A percentile compares a stretch with the other conserved stretches of the same genome.
phyloP scores from a whole-genome alignment of 92 coral and sea anemone species.

The Actinostola sp. region DNA sequence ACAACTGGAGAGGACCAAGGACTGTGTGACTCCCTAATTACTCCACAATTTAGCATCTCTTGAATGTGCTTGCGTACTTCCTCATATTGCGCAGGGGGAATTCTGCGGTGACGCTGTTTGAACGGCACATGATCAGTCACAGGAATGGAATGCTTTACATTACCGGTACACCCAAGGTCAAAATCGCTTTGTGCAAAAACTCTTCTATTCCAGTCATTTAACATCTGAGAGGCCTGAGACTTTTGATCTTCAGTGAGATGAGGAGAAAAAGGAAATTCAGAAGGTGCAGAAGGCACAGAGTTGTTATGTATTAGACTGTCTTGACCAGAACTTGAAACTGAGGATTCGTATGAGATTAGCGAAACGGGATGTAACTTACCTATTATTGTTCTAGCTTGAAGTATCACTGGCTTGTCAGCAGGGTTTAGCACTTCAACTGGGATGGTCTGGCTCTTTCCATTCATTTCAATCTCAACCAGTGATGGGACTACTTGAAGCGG shows the following conservation, averaged over 20 bases:
- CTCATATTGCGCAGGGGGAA: conserved; percentile 21
- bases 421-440: neutral
- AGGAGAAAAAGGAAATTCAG: too few relatives aligned
- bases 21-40: conserved; percentile 32
- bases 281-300: too few relatives aligned
- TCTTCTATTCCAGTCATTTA: neutral
- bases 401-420: neutral
- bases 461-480: neutral
- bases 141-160: conserved; percentile 13
- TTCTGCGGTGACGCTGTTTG: conserved; percentile 4
- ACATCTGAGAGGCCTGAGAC: conserved; percentile 12
- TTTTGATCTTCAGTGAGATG: conserved; percentile 24
- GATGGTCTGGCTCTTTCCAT: neutral
- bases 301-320: too few relatives aligned
- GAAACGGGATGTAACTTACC: neutral
- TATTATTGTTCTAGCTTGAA: neutral
- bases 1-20: conserved; percentile 43
- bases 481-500: conserved; percentile 2
- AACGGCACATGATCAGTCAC: conserved; percentile 20
- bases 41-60: conserved; percentile 24
- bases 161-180: conserved; percentile 32
- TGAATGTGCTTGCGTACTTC: conserved; percentile 16
- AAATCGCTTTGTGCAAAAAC: neutral
- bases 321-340: too few relatives aligned
- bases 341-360: neutral